phyloP scores from a whole-genome alignment of 2,888 invertebrate genomes.

The Aleiodes leptofemur region DNA sequence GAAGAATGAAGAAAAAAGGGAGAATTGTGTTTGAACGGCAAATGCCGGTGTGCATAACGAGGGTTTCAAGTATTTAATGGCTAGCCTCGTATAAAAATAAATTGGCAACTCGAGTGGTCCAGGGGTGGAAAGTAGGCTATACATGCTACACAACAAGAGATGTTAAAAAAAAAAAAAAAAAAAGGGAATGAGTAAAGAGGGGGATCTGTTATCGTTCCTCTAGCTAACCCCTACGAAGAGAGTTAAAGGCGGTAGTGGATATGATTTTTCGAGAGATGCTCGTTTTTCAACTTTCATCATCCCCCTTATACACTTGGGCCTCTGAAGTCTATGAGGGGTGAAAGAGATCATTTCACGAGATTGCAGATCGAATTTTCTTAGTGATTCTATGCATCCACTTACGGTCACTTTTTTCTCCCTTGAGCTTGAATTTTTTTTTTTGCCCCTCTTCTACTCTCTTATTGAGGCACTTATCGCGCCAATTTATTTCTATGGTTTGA shows the following conservation, averaged over 20 bases:
- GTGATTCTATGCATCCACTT: constrained; percentile 26
- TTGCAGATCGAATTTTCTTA: constrained; percentile 43
- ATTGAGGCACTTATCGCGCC: constrained; percentile 35
- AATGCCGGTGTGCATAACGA: constrained; percentile 49
- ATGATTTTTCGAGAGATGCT: constrained; percentile 49
- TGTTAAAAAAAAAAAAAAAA: background rate
- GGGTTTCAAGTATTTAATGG: constrained; percentile 56
- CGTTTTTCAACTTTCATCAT: constrained; percentile 41
- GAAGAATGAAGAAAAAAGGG: constrained; percentile 16
- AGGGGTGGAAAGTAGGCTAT: constrained; percentile 27
- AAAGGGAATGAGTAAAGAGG: constrained; percentile 26
- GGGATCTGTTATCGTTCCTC: constrained; percentile 30
- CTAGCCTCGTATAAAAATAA: constrained; percentile 54
- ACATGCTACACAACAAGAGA: background rate
- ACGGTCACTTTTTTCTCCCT: constrained; percentile 12
- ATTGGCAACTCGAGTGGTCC: constrained; percentile 52
- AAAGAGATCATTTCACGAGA: constrained; percentile 41
- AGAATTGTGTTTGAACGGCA: constrained; percentile 23
- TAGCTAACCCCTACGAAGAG: background rate
- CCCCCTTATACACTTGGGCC: constrained; percentile 23
- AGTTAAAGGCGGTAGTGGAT: constrained; percentile 32
- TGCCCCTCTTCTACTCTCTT: constrained; percentile 6
- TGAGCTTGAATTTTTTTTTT: background rate
- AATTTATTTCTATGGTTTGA: constrained; percentile 38
- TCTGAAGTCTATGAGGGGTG: constrained; percentile 42